Evolutionary conservation across 2,888 invertebrate species (phyloP).

Genomic region (Automeris io): DNA sequence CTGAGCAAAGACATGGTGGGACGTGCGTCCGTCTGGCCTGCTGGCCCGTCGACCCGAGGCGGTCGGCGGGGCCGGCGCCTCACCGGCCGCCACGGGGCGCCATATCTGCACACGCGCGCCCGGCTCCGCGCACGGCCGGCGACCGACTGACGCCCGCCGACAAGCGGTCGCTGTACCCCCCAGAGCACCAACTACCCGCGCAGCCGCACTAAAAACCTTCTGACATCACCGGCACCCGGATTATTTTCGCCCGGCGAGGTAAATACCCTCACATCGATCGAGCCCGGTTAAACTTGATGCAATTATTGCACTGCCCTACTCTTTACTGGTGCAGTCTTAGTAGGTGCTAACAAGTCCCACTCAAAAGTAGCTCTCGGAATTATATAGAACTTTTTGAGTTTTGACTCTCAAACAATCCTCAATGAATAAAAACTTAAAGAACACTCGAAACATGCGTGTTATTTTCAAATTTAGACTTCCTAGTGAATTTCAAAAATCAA

Average conservation of each 20-base stretch:
- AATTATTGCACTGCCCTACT: constrained; percentile 74
- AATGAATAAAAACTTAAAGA: no score
- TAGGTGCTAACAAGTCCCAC: constrained; percentile 14
- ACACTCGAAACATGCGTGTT: no score
- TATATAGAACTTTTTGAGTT: background rate
- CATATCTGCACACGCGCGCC: constrained; percentile 66
- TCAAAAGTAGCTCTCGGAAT: background rate
- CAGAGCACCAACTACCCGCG: constrained; percentile 29
- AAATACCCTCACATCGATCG: constrained; percentile 77
- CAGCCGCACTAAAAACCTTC: constrained; percentile 35
- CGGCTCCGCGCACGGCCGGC: constrained; percentile 68
- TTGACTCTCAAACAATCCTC: background rate
- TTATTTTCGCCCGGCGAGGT: constrained; percentile 76
- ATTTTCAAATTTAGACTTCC: no score
- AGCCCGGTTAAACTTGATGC: constrained; percentile 72
- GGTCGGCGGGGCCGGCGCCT: constrained; percentile 76
- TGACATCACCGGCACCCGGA: constrained; percentile 74
- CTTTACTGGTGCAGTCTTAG: constrained; percentile 54
- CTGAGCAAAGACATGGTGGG: constrained; percentile 76
- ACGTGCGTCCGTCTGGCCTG: constrained; percentile 49
- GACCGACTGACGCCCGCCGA: constrained; percentile 45
- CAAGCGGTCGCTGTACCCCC: constrained; percentile 16
- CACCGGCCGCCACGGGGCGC: constrained; percentile 76
- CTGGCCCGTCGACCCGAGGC: constrained; percentile 75
- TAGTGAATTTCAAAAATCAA: no score